Evolutionary conservation across 2,888 invertebrate genomes (phyloP).

Genomic region (Erebia aethiops): DNA sequence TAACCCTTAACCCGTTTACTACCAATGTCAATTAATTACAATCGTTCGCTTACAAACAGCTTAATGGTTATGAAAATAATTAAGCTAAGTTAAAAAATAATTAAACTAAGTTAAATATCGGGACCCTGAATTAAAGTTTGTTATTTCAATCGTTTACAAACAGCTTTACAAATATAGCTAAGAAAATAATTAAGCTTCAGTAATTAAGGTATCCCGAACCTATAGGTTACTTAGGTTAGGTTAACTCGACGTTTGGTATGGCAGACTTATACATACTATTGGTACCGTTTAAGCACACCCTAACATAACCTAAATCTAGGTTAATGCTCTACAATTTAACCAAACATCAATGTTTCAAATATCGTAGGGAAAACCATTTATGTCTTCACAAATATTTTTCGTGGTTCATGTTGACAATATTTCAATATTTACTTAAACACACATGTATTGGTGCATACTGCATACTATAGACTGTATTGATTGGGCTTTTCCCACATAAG

Average conservation of each 20-base stretch:
- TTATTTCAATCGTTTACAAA: neutral
- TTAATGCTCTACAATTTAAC: neutral
- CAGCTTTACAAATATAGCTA: no score
- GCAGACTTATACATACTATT: neutral
- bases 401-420: neutral
- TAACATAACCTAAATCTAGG: neutral
- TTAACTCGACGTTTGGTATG: neutral
- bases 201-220: no score
- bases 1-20: neutral
- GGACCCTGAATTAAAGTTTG: no score
- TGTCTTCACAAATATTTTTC: neutral
- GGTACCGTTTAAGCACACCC: neutral
- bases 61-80: no score
- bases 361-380: neutral
- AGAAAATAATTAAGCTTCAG: no score
- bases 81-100: no score
- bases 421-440: neutral
- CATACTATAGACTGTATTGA: neutral
- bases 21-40: neutral
- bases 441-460: neutral
- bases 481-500: constrained; percentile 5
- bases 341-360: neutral
- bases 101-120: no score
- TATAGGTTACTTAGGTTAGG: no score
- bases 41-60: neutral